Evolutionary conservation across 2,888 invertebrate genomes (phyloP), one percentile per base, ranked within the genome.

Genomic region (Oscheius myriophilus): DNA sequence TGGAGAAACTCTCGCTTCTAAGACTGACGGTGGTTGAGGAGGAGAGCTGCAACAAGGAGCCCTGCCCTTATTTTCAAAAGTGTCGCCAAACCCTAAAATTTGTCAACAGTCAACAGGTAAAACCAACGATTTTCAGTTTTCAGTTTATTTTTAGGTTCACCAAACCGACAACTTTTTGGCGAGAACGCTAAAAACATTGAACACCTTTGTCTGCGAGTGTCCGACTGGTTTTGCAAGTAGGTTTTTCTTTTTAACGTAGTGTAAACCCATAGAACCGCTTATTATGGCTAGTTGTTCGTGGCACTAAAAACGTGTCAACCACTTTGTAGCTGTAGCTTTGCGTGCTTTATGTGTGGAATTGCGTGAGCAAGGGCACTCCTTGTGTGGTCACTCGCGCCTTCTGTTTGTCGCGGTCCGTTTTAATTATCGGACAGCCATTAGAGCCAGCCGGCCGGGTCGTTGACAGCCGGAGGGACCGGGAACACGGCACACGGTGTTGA

Each of bases 181-280:
- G 51, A 71, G 76, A n/a, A 75, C 83, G 9, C 67, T 85, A 43
- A 73, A 76, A 55, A 83, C 83, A 9, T 69, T 83, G 45, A 75
- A 81, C 69, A 80, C 84, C 14, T 84, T 84, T 69, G 69, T 71
- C 12, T 85, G 85, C 69, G 84, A 85, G 69, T 85, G 85, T 65
- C 85, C 85, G n/a, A 62, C 69, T 42, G 85, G 85, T 61, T 85
- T 85, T 62, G 81, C 82, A 51, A 85, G 84, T 85, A 26, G 74
- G 80, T 75, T 18, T 21, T n/a, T 49, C 21, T 18, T 33, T 33
- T 33, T 33, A 6, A 9, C 3, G 33, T 9, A 33, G n/a, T 33
- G 33, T 33, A 6, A 9, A 33, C 33, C 33, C 33, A 33, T 33
- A n/a, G n/a, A n/a, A n/a, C n/a, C n/a, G n/a, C n/a, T n/a, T n/a